These are phyloP conservation scores for Dynastes hyllus DNA, from an alignment of 2,888 invertebrate genomes.

Conservation along the genomic window DNA sequence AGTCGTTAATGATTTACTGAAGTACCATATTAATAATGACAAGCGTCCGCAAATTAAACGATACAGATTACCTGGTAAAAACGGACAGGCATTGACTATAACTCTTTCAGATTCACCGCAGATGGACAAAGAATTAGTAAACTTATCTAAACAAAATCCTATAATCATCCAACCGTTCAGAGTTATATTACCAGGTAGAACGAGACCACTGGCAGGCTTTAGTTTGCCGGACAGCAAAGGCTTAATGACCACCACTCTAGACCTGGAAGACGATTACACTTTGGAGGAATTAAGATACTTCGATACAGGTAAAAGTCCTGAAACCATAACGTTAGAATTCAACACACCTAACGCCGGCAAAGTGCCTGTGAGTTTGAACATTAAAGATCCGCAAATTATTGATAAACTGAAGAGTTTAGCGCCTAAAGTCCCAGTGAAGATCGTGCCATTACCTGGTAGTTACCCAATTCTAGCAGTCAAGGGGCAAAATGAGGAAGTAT, in stretches of 20 bases:
- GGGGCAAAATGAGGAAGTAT: neutral
- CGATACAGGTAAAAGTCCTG: neutral
- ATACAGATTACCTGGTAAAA: neutral
- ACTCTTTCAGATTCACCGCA: neutral
- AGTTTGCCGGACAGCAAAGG: neutral
- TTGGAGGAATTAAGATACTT: constrained; percentile 14
- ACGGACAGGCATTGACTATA: neutral
- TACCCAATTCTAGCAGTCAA: neutral
- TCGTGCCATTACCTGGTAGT: neutral
- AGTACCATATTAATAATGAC: neutral
- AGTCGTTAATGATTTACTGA: neutral
- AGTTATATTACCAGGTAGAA: neutral
- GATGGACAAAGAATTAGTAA: neutral
- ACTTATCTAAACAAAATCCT: neutral
- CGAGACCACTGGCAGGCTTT: neutral
- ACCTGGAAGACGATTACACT: constrained; percentile 13
- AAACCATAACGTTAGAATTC: constrained; percentile 11
- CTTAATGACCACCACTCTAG: neutral
- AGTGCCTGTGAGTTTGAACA: neutral
- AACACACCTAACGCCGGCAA: constrained; percentile 3
- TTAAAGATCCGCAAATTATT: neutral
- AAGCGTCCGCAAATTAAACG: neutral
- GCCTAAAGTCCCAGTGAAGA: neutral
- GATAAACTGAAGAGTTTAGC: constrained; percentile 3
- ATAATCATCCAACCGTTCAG: neutral